Conservation (phyloP, 2,888 invertebrate species). For the Cerastis leucographa region DNA sequence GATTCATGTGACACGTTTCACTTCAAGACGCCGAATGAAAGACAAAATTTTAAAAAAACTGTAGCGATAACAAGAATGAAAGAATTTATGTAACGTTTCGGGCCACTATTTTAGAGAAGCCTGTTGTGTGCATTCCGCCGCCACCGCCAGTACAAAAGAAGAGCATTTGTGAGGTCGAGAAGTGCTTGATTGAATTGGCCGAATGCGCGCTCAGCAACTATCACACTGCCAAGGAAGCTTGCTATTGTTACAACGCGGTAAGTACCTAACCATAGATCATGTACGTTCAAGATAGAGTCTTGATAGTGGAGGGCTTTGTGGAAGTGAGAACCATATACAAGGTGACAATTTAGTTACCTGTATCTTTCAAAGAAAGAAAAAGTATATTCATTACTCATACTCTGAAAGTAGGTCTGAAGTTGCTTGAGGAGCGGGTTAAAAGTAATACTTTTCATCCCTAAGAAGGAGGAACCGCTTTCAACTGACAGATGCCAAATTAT, state of each 20-base stretch:
- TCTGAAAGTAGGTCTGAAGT: no score
- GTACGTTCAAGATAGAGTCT: background rate
- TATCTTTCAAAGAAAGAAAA: no score
- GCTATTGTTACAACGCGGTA: slow-evolving; percentile 80
- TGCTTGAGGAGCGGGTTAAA: no score
- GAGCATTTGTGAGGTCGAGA: slow-evolving; percentile 80
- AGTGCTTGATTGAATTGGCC: slow-evolving; percentile 75
- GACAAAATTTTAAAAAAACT: background rate
- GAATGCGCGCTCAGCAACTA: slow-evolving; percentile 75
- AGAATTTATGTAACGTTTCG: background rate
- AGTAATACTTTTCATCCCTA: no score
- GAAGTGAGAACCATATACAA: background rate
- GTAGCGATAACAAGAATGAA: background rate
- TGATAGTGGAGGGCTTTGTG: background rate
- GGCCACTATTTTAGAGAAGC: slow-evolving; percentile 35
- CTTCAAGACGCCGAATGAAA: background rate
- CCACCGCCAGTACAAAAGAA: slow-evolving; percentile 72
- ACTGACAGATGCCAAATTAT: no score
- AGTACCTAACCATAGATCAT: background rate
- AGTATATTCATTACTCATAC: no score
- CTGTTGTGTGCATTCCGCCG: slow-evolving; percentile 60
- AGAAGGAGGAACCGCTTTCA: no score
- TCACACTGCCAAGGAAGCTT: slow-evolving; percentile 77
- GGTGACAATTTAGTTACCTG: no score
- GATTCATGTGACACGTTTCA: background rate